Conservation (phyloP, 2,113 vertebrate genomes). For the Trematocara stigmaticum region DNA sequence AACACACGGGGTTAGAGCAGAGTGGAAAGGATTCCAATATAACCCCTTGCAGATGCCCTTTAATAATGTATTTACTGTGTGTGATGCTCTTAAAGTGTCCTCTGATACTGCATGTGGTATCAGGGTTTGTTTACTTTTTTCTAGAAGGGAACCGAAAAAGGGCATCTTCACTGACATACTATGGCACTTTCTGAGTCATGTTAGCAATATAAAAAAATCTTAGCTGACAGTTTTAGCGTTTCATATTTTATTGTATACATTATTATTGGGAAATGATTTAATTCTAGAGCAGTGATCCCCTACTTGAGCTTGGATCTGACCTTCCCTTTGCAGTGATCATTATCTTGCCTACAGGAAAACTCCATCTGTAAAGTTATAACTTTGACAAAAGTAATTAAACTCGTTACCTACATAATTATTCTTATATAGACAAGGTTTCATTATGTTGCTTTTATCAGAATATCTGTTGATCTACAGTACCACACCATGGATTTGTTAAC, state of each 20-base stretch:
- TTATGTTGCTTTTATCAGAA: background rate
- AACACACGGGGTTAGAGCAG: background rate
- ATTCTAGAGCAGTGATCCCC: background rate
- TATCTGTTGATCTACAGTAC: background rate
- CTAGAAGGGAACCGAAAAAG: background rate
- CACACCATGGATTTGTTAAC: background rate
- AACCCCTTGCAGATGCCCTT: background rate
- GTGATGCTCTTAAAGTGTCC: background rate
- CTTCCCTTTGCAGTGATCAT: background rate
- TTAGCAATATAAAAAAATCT: background rate
- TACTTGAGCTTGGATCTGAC: background rate
- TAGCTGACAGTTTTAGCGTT: background rate
- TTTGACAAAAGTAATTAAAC: background rate
- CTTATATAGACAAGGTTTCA: background rate
- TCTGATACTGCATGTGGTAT: background rate
- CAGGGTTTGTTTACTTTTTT: background rate
- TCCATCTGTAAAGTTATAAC: background rate
- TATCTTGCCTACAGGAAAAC: background rate
- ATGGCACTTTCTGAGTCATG: background rate
- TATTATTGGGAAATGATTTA: background rate
- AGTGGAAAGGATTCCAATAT: background rate
- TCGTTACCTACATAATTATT: background rate
- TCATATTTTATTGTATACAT: background rate
- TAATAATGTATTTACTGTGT: conserved; percentile 17
- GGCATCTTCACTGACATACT: background rate